A percentile compares a stretch with the other conserved stretches of the same genome.
Evolutionary conservation across 92 coral and sea anemone species (phyloP).

Genomic region (Parazoanthus swiftii): DNA sequence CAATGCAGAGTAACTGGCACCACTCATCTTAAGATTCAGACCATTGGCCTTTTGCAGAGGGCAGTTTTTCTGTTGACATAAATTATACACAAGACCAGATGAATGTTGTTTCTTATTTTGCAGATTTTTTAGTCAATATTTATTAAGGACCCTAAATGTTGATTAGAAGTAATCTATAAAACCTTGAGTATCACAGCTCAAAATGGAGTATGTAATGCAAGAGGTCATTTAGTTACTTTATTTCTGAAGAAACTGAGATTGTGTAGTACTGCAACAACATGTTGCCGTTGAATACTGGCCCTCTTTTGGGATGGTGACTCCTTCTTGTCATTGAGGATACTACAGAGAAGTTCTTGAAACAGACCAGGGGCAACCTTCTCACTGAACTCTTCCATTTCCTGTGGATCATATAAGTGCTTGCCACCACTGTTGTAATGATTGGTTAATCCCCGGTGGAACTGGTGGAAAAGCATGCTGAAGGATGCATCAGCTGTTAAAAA

Average conservation of each 20-base stretch:
- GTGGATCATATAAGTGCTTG: slow-evolving; percentile 1
- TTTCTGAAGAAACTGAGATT: slow-evolving; percentile 53
- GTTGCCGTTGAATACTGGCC: slow-evolving; percentile 8
- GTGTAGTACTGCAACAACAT: slow-evolving; percentile 40
- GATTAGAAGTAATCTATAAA: no score
- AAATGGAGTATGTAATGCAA: background rate
- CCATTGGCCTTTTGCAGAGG: slow-evolving; percentile 37
- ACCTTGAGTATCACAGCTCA: background rate
- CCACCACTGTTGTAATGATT: slow-evolving; percentile 5
- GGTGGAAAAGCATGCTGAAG: slow-evolving; percentile 15
- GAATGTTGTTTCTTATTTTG: background rate
- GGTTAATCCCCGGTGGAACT: slow-evolving; percentile 27
- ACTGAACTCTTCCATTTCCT: slow-evolving; percentile 17
- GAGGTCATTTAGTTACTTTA: slow-evolving; percentile 9
- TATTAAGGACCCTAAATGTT: no score
- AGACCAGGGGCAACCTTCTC: slow-evolving; percentile 1
- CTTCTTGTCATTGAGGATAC: slow-evolving; percentile 38
- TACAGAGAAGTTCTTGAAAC: background rate
- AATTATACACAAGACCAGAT: background rate
- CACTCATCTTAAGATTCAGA: slow-evolving; percentile 25
- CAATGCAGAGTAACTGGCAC: slow-evolving; percentile 5
- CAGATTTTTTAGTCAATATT: no score
- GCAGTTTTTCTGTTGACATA: slow-evolving; percentile 14
- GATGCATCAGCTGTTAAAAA: background rate
- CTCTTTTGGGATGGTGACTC: slow-evolving; percentile 12